These are phyloP conservation scores for Tachystola acroxantha DNA, from an alignment of 2,888 invertebrate genomes.

Conservation along the genomic window DNA sequence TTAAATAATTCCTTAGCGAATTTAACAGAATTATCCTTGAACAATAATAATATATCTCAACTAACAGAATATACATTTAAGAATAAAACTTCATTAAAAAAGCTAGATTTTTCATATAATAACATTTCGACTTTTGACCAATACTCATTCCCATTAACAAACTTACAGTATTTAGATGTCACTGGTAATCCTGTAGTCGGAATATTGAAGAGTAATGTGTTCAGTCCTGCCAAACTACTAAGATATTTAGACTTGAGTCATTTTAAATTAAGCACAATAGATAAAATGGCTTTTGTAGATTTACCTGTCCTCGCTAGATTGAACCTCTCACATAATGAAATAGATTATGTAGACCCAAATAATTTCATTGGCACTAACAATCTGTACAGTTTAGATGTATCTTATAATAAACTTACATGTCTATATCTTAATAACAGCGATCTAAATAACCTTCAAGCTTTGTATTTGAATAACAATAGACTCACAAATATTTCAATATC, in stretches of 20 bases:
- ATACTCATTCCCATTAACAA: conserved; percentile 44
- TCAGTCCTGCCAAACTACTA: conserved; percentile 51
- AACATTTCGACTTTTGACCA: conserved; percentile 39
- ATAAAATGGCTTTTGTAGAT: conserved; percentile 42
- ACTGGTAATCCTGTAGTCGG: conserved; percentile 41
- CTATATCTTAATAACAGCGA: conserved; percentile 31
- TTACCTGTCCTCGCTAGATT: conserved; percentile 47
- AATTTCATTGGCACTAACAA: conserved; percentile 49
- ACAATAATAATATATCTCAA: conserved; percentile 37
- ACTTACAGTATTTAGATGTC: conserved; percentile 50
- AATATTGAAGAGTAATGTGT: conserved; percentile 31
- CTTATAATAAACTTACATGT: conserved; percentile 38
- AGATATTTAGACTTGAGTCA: conserved; percentile 49
- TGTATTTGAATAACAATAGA: conserved; percentile 50
- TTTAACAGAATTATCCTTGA: conserved; percentile 44
- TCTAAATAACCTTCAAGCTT: conserved; percentile 40
- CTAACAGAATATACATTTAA: conserved; percentile 33
- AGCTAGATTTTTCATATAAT: conserved; percentile 52
- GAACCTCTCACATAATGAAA: conserved; percentile 51
- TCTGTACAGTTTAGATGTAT: conserved; percentile 54
- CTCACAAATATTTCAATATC: conserved; percentile 30
- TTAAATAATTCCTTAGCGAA: conserved; percentile 32
- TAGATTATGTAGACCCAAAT: conserved; percentile 36
- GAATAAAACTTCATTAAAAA: conserved; percentile 36
- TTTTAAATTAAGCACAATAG: conserved; percentile 41